Base-by-base conservation (phyloP, 1,140 invertebrate species). In the Coelopa frigida region DNA sequence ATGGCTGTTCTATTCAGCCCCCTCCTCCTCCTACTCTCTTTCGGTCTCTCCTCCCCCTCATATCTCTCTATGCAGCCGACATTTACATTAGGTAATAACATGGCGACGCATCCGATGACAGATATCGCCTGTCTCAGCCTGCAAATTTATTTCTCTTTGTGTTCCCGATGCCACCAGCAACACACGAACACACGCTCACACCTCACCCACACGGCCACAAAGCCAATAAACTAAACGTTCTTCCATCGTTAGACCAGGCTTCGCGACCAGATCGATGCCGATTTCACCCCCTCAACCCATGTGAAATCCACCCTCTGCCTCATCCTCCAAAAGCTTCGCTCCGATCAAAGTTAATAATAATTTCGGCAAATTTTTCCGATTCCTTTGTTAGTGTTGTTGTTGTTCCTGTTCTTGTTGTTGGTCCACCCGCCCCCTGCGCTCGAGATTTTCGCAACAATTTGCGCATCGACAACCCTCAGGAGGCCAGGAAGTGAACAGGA, bases 91-190 rank as follows among this genome's bases (percentile, higher is more conserved):
- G 15, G 24, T 18, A 20, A 29, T 20, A n/a, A 44, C 32, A 32
- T 44, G 42, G 42, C 31, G 21, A 44, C 31, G 42, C 42, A 44
- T 44, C 15, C 32, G 44, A 37, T 46, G 44, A 46, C 44, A 46
- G 44, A 46, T 46, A 46, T 46, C 44, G 44, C 44, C 44, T 44
- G 48, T 40, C n/a, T n/a, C 46, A 40, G 48, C 37, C 51, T 63
- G 60, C 60, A 63, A 63, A 63, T 63, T 63, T 62, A 62, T 60
- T 58, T 57, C n/a, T n/a, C n/a, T n/a, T 64, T 57, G 44, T 55
- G 57, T 64, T 64, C 61, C n/a, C n/a, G n/a, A 64, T 64, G 61
- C 59, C 59, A 64, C 61, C 53, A 54, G 61, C 55, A 56, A 24
- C 11, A 26, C 20, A 26, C n/a, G 44, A 57, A 58, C 51, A 56